Percentiles rank a stretch among this genome's conserved stretches.
Evolutionary conservation across 2,113 vertebrate species (phyloP).

Genomic region (Corydoras maculifer): DNA sequence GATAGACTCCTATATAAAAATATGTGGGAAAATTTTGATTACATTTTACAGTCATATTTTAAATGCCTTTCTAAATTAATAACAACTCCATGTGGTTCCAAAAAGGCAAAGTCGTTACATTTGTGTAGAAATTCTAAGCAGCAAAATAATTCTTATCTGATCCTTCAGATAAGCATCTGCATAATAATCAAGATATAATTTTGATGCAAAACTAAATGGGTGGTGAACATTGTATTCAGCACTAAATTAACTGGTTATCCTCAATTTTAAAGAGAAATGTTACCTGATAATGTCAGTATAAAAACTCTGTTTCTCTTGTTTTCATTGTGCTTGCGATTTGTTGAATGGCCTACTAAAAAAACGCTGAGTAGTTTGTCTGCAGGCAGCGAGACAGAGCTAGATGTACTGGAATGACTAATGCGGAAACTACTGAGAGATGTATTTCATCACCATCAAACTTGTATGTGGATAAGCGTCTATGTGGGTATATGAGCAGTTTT

Average conservation of each 20-base stretch:
- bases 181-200: too few species aligned
- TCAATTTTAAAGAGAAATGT: background rate
- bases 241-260: too few species aligned
- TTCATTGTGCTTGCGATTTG: constrained; percentile 15
- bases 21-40: too few species aligned
- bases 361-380: constrained; percentile 33
- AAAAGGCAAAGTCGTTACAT: background rate
- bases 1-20: too few species aligned
- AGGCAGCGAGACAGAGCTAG: constrained; percentile 17
- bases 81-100: too few species aligned
- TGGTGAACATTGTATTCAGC: too few species aligned
- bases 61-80: too few species aligned
- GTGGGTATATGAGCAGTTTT: constrained; percentile 51
- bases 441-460: constrained; percentile 13
- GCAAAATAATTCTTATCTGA: background rate
- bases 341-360: constrained; percentile 40
- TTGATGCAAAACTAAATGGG: too few species aligned
- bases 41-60: too few species aligned
- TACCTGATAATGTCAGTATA: background rate
- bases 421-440: constrained; percentile 28
- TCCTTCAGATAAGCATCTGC: too few species aligned
- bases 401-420: constrained; percentile 32
- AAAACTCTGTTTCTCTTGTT: background rate
- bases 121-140: background rate
- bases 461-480: constrained; percentile 23